Base-by-base conservation (phyloP, 1,140 invertebrate species). In the Lordiphosa stackelbergi region DNA sequence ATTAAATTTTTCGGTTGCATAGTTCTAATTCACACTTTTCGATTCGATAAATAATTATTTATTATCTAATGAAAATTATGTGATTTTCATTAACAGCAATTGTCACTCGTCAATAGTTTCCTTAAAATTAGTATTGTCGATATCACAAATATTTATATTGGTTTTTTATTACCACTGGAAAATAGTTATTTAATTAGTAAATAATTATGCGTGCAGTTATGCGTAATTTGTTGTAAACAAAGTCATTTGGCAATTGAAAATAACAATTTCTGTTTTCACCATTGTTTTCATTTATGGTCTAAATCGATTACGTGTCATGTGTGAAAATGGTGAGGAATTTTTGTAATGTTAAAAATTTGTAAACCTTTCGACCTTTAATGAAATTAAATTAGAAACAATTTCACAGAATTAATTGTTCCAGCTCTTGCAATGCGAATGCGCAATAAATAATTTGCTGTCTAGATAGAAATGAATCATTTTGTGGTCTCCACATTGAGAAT, bases 151-250 rank as follows among this genome's bases (percentile, higher is more conserved):
- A 19, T 43, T 28, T 8, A 45, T 12, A 28, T 8, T 31, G 8
- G 31, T 36, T 35, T 48, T 36, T 5, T 8, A 5, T 36, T 24
- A 5, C 1, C 22, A 5, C 36, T 56, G 35, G 10, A 31, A 56
- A 78, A 78, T 73, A 68, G 53, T 64, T 35, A 70, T 81, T 66
- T 70, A 70, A 81, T 81, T 70, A 54, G 66, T 60, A 64, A 62
- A 72, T 77, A 71, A 77, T 78, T 72, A 73, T 60, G 51, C 47
- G 43, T 53, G 34, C 48, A 55, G 47, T 64, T 53, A 24, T 55
- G 55, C 41, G 64, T 68, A 68, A 53, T 79, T 74, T 66, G 38
- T 52, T 42, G 45, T 47, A 55, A 69, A 55, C 64, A 63, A 64
- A 51, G 53, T 69, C 46, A 41, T 63, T 31, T 9, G 31, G 6